Conservation (phyloP, 2,797 vertebrate genomes). For the Lutra lutra region DNA sequence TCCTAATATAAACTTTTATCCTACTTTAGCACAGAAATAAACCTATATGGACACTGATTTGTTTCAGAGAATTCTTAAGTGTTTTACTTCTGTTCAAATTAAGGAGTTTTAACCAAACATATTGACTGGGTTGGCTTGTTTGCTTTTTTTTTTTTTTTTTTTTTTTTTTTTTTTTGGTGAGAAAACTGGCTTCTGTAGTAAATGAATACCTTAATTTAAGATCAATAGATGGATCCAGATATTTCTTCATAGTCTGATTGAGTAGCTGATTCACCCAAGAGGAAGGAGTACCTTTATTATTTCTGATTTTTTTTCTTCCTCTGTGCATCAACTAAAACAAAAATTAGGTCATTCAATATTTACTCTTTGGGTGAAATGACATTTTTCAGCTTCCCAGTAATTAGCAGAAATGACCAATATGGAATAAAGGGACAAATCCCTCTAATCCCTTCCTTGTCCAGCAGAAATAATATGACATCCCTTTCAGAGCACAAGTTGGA, state of each 20-base stretch:
- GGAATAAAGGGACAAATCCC: not conserved
- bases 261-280: not conserved
- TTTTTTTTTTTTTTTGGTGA: not conserved
- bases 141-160: not conserved
- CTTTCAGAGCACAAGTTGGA: not conserved
- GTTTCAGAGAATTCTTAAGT: not conserved
- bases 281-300: not conserved
- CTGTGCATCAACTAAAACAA: constrained; percentile 18
- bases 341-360: constrained; percentile 43
- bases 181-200: not conserved
- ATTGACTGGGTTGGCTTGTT: not conserved
- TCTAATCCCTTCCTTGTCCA: not conserved
- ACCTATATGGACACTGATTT: not conserved
- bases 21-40: not conserved
- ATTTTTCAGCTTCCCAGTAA: constrained; percentile 19
- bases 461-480: not conserved
- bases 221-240: not conserved
- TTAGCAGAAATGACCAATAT: not conserved
- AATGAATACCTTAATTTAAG: constrained; percentile 7
- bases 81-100: not conserved
- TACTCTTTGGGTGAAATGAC: constrained; percentile 5
- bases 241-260: not conserved
- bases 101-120: not conserved
- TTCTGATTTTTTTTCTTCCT: not conserved
- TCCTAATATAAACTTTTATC: not conserved